A percentile compares a stretch with the other conserved stretches of the same genome.
These are phyloP conservation scores for Albula goreensis DNA, from an alignment of 2,113 vertebrate genomes.

Conservation along the genomic window DNA sequence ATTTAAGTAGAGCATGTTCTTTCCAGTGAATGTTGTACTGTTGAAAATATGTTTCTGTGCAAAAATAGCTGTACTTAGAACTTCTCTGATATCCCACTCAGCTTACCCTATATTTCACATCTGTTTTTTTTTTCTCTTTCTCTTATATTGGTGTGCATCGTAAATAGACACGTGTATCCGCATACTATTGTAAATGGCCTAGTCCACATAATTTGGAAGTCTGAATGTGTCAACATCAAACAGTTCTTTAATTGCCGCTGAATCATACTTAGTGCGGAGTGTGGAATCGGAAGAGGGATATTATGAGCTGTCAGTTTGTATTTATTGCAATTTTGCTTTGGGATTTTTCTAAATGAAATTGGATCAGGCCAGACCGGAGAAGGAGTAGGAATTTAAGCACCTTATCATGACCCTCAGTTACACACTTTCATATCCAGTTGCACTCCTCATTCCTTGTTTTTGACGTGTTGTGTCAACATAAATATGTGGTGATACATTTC, in stretches of 20 bases:
- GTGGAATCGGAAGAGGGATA: constrained; percentile 59
- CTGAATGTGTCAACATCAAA: constrained; percentile 65
- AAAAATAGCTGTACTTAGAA: too few relatives aligned
- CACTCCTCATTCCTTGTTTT: neutral
- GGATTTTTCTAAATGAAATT: constrained; percentile 45
- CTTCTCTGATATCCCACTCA: too few relatives aligned
- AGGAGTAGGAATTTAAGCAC: neutral
- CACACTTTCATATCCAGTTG: neutral
- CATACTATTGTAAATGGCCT: constrained; percentile 3
- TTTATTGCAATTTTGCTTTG: constrained; percentile 55
- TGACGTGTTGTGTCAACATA: neutral
- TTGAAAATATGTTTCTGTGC: too few relatives aligned
- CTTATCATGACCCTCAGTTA: neutral
- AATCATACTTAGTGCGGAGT: constrained; percentile 60
- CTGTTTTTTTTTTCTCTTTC: neutral
- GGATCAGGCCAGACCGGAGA: neutral
- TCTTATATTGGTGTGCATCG: neutral
- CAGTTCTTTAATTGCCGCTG: constrained; percentile 66
- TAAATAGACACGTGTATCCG: neutral
- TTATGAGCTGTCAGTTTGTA: constrained; percentile 66
- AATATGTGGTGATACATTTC: neutral
- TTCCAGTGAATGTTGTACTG: neutral
- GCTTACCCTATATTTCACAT: neutral
- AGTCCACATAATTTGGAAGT: constrained; percentile 51
- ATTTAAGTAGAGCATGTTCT: neutral